Evolutionary conservation across 2,888 invertebrate species (phyloP), one percentile per base, ranked within the genome.

Genomic region (Sepioteuthis lessoniana): DNA sequence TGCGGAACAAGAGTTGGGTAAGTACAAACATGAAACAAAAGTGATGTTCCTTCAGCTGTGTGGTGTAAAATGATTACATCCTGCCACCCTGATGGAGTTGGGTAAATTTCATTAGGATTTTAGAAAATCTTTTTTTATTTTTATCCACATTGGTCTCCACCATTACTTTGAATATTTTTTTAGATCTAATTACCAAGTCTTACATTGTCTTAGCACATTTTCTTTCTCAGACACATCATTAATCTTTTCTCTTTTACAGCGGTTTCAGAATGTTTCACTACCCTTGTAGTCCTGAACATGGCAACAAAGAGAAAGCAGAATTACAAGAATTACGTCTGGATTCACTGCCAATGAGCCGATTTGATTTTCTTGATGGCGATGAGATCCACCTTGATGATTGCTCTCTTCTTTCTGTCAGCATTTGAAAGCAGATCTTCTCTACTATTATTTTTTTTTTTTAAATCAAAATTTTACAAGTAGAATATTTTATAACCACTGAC

Each of bases 331-430:
- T 96, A 21, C 94, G 95, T 25, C 94, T 95, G 28, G 95, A 95
- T 50, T 94, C 95, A 16, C 94, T 96, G 42, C 96, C 96, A 5
- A 95, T 96, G 95, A 96, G 96, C 93, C 95, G 96, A 8, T 96
- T 96, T 94, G 96, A 96, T 93, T 95, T 96, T 91, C 94, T 96
- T 94, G 96, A 96, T 37, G 96, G 96, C 0, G 96, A 96, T 94
- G 96, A 96, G 93, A 96, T 96, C 31, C 96, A 96, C 90, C 94
- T 96, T 60, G 96, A 96, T 93, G 93, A 93, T 31, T 50, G 55
- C 38, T 90, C 93, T 28, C 37, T 47, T 19, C 93, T 93, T 42
- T 92, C 42, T 47, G 31, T 92, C 31, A 92, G 91, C 46, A 46
- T 92, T 92, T 92, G 37, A 92, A 42, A 16, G 4, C n/a, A 31